phyloP scores from a whole-genome alignment of 2,888 invertebrate genomes.

The Drosophila niveifrons region DNA sequence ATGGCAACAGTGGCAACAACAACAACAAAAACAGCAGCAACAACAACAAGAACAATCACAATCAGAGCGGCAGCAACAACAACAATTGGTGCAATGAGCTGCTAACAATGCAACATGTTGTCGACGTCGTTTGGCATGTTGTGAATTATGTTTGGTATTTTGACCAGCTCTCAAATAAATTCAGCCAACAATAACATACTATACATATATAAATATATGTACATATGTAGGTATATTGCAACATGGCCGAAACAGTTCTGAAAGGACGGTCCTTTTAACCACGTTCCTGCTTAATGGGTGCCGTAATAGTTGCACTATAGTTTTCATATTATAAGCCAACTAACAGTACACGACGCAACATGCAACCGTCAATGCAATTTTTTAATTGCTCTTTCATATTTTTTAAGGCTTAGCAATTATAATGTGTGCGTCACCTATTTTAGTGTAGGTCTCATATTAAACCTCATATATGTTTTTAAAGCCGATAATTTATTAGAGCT shows the following conservation, averaged over 20 bases:
- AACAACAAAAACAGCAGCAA: slow-evolving; percentile 44
- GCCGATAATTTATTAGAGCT: too few species aligned
- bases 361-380: slow-evolving; percentile 62
- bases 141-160: slow-evolving; percentile 81
- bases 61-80: slow-evolving; percentile 43
- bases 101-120: slow-evolving; percentile 82
- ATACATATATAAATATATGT: background rate
- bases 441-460: too few species aligned
- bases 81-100: slow-evolving; percentile 69
- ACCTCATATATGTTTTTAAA: too few species aligned
- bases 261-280: slow-evolving; percentile 30
- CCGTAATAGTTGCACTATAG: slow-evolving; percentile 25
- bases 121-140: slow-evolving; percentile 77
- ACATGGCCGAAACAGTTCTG: slow-evolving; percentile 6
- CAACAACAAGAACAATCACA: slow-evolving; percentile 28
- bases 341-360: slow-evolving; percentile 30
- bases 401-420: slow-evolving; percentile 5
- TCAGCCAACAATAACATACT: slow-evolving; percentile 24
- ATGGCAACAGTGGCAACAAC: slow-evolving; percentile 58
- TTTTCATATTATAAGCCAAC: slow-evolving; percentile 53
- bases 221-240: background rate
- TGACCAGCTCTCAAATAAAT: slow-evolving; percentile 67
- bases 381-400: slow-evolving; percentile 40
- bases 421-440: background rate
- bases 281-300: slow-evolving; percentile 22